Evolutionary conservation across 2,888 invertebrate genomes (phyloP).

Genomic region (Melanotus villosus): DNA sequence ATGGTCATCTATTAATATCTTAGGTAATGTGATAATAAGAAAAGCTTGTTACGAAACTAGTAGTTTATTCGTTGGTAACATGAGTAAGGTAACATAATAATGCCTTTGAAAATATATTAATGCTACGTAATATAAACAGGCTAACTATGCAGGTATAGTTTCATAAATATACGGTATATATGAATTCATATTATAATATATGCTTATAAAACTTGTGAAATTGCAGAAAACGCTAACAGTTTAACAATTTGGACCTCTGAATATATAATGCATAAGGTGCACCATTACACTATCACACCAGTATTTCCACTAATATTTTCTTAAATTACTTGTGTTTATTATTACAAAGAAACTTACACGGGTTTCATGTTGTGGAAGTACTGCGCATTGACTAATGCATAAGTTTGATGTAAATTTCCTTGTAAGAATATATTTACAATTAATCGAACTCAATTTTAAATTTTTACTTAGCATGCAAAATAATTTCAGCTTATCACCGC

Average conservation of each 20-base stretch:
- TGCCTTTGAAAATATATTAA: constrained; percentile 67
- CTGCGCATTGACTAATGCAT: constrained; percentile 55
- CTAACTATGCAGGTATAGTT: constrained; percentile 65
- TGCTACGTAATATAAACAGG: constrained; percentile 66
- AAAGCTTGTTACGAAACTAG: constrained; percentile 64
- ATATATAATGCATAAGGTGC: constrained; percentile 66
- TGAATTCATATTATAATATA: constrained; percentile 64
- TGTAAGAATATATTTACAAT: constrained; percentile 38
- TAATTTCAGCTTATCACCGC: too few relatives aligned
- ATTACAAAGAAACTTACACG: constrained; percentile 42
- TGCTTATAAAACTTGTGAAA: constrained; percentile 69
- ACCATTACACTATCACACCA: constrained; percentile 68
- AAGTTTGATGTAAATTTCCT: constrained; percentile 39
- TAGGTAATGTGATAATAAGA: background rate
- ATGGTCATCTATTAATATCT: too few relatives aligned
- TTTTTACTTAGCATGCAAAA: constrained; percentile 27
- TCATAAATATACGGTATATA: constrained; percentile 52
- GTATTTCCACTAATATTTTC: constrained; percentile 60
- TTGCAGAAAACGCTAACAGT: constrained; percentile 69
- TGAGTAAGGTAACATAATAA: constrained; percentile 68
- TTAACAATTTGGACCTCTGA: constrained; percentile 70
- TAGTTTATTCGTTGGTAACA: constrained; percentile 69
- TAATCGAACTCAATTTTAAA: constrained; percentile 15
- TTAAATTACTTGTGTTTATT: constrained; percentile 29
- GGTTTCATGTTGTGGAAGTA: constrained; percentile 55